Conservation (phyloP, 2,797 vertebrate species). For the Ataeniobius toweri region DNA sequence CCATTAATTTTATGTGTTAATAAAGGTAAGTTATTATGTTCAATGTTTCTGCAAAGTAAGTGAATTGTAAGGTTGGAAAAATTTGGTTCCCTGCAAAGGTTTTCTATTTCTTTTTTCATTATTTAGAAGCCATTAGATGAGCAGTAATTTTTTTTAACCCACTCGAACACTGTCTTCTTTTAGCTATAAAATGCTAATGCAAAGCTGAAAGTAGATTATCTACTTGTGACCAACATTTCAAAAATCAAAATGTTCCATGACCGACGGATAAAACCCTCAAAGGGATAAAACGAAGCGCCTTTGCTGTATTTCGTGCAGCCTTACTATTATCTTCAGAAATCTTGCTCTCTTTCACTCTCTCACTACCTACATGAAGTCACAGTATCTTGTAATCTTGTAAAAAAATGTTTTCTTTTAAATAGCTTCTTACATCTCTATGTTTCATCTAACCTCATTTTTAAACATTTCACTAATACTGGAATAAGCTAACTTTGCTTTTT, state of each 20-base stretch:
- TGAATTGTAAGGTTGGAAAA: constrained; percentile 60
- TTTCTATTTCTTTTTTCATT: constrained; percentile 72
- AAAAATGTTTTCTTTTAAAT: not conserved
- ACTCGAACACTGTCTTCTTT: constrained; percentile 92
- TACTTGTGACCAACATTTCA: constrained; percentile 73
- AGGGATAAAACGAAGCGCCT: too few relatives aligned
- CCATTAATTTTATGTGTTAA: constrained; percentile 95
- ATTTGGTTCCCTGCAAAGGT: constrained; percentile 56
- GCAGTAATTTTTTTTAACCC: constrained; percentile 90
- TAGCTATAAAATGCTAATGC: constrained; percentile 92
- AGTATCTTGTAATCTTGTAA: not conserved
- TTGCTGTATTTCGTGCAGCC: too few relatives aligned
- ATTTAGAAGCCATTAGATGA: constrained; percentile 86
- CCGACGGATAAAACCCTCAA: too few relatives aligned
- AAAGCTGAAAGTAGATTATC: constrained; percentile 92
- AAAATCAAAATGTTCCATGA: too few relatives aligned
- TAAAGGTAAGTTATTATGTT: constrained; percentile 88
- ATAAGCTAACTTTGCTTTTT: too few relatives aligned
- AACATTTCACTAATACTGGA: too few relatives aligned
- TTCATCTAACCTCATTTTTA: too few relatives aligned
- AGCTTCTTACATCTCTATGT: too few relatives aligned
- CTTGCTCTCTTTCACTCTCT: not conserved
- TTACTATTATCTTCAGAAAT: not conserved
- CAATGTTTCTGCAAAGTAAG: constrained; percentile 83
- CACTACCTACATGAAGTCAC: not conserved